Evolutionary conservation across 1,140 invertebrate genomes (phyloP).

Genomic region (Harpegnathos saltator): DNA sequence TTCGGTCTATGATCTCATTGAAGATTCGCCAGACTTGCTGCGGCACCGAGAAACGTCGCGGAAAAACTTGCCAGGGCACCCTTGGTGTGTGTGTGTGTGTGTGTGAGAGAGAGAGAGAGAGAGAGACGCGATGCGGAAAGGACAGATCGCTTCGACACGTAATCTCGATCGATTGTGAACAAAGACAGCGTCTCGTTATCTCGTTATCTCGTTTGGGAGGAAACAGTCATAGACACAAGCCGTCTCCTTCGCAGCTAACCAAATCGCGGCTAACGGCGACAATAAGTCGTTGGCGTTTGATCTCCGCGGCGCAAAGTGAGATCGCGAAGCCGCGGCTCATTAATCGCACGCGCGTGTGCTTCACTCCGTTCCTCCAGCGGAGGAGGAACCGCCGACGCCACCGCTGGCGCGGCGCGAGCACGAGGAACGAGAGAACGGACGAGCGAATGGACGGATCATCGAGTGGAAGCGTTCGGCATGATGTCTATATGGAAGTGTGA

Average conservation of each 20-base stretch:
- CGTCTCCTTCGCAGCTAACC: not conserved
- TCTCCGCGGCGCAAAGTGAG: constrained; percentile 27
- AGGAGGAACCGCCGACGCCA: not conserved
- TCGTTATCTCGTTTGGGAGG: no score
- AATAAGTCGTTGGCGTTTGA: constrained; percentile 41
- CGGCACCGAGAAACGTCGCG: no score
- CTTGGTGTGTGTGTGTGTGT: no score
- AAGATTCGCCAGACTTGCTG: not conserved
- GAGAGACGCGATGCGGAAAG: no score
- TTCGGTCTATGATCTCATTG: constrained; percentile 26
- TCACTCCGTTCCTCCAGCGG: constrained; percentile 9
- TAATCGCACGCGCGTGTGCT: constrained; percentile 40
- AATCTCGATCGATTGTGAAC: no score
- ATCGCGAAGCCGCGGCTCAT: constrained; percentile 35
- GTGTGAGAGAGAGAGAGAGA: no score
- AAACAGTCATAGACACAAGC: no score
- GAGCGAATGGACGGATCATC: constrained; percentile 70
- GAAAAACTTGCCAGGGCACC: no score
- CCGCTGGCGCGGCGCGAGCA: not conserved
- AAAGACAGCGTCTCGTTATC: no score
- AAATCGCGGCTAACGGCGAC: no score
- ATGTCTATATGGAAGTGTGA: constrained; percentile 85
- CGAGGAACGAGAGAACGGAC: constrained; percentile 31
- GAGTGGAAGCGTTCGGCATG: constrained; percentile 65
- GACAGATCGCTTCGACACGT: no score